These are phyloP conservation scores for Anguilla marmorata DNA, from an alignment of 2,797 vertebrate genomes.

Conservation along the genomic window DNA sequence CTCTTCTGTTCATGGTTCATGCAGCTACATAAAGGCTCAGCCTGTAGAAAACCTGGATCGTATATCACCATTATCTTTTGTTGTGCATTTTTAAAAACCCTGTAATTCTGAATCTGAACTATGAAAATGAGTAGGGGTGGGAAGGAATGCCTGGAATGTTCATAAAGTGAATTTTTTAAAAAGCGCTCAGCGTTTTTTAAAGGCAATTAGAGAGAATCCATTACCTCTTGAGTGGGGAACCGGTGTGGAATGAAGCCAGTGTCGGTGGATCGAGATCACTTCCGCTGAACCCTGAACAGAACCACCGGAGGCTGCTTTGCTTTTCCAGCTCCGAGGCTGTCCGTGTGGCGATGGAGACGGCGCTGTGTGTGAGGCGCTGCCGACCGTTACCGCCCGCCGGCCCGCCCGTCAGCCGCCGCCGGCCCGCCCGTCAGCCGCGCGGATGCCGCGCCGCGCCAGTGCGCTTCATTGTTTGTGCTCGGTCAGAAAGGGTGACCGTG, in stretches of 20 bases:
- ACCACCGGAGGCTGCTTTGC: not conserved
- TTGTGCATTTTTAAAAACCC: not conserved
- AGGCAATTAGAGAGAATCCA: not conserved
- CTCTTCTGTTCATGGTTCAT: not conserved
- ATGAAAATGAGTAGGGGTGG: not conserved
- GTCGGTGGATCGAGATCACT: not conserved
- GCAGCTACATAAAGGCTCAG: not conserved
- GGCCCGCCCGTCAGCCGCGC: not conserved
- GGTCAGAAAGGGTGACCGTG: not conserved
- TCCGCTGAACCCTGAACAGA: not conserved
- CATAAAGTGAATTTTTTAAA: not conserved
- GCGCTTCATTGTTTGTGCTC: constrained; percentile 3
- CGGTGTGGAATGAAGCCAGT: constrained; percentile 12
- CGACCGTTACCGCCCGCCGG: not conserved
- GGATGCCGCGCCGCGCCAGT: not conserved
- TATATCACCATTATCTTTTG: not conserved
- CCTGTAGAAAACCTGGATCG: too few relatives aligned
- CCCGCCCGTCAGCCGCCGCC: not conserved
- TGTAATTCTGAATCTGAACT: not conserved
- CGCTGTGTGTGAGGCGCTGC: not conserved
- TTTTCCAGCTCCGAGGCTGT: not conserved
- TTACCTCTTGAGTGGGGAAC: not conserved
- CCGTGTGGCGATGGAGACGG: not conserved
- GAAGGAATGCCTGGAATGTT: not conserved
- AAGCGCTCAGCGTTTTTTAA: not conserved